Evolutionary conservation across 2,888 invertebrate genomes (phyloP).

Genomic region (Rhagonycha fulva): DNA sequence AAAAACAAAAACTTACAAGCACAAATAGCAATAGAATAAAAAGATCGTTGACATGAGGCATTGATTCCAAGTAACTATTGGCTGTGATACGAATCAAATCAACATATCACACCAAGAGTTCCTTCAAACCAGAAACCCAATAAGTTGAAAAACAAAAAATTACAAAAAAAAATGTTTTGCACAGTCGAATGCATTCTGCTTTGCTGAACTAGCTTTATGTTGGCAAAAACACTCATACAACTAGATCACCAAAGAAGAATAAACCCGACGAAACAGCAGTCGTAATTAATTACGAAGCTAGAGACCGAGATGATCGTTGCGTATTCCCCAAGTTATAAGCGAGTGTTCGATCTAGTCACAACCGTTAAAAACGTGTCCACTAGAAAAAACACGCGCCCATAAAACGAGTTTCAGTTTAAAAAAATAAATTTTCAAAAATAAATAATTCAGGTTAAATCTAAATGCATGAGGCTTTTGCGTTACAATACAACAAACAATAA

Average conservation of each 20-base stretch:
- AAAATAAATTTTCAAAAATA: background rate
- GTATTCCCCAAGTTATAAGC: conserved; percentile 46
- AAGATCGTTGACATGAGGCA: conserved; percentile 41
- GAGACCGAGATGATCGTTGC: conserved; percentile 11
- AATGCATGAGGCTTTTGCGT: background rate
- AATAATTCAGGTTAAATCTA: conserved; percentile 29
- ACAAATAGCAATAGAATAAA: background rate
- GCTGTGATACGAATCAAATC: conserved; percentile 55
- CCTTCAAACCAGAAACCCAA: conserved; percentile 56
- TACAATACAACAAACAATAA: background rate
- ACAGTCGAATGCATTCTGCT: conserved; percentile 54
- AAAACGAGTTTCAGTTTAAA: conserved; percentile 35
- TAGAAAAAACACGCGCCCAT: conserved; percentile 53
- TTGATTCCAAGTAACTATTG: conserved; percentile 57
- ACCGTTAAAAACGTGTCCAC: conserved; percentile 44
- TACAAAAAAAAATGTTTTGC: background rate
- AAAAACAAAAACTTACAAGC: background rate
- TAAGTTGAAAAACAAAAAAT: background rate
- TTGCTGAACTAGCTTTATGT: conserved; percentile 59
- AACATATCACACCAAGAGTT: conserved; percentile 58
- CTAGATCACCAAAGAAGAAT: conserved; percentile 58
- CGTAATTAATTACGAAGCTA: background rate
- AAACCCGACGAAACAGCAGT: conserved; percentile 19
- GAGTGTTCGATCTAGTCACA: conserved; percentile 57
- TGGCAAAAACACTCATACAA: conserved; percentile 53